phyloP scores from a whole-genome alignment of 2,797 vertebrate species.

The Margarornis squamiger region DNA sequence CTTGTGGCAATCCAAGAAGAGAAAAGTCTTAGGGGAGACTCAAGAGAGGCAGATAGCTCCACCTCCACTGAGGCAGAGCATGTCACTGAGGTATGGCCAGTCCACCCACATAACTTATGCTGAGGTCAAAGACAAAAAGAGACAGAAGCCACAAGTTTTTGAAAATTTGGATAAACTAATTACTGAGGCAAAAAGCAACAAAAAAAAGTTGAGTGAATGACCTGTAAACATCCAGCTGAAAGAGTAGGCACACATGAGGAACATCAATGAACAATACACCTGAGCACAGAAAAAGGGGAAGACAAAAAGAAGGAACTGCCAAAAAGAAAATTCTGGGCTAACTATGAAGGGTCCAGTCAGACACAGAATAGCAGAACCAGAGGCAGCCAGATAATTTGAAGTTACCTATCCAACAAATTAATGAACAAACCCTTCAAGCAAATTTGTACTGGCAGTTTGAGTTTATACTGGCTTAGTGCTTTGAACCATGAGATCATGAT shows the following conservation, averaged over 20 bases:
- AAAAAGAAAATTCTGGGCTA: neutral
- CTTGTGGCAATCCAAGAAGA: neutral
- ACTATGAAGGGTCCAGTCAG: neutral
- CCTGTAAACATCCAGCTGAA: neutral
- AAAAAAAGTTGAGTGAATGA: neutral
- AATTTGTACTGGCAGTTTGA: neutral
- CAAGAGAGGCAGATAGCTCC: neutral
- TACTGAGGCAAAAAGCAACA: neutral
- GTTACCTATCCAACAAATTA: neutral
- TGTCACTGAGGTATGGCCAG: neutral
- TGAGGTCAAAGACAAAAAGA: neutral
- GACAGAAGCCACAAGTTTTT: neutral
- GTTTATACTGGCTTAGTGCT: neutral
- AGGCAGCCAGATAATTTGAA: neutral
- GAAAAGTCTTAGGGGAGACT: neutral
- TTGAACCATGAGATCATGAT: neutral
- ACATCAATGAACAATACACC: neutral
- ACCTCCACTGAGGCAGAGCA: neutral
- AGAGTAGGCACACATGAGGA: neutral
- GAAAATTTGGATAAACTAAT: neutral
- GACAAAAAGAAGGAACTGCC: neutral
- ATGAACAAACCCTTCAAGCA: neutral
- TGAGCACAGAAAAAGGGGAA: neutral
- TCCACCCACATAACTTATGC: neutral
- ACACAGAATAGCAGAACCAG: neutral